Conservation (phyloP, 2,888 invertebrate species). For the Caenorhabditis uteleia region DNA sequence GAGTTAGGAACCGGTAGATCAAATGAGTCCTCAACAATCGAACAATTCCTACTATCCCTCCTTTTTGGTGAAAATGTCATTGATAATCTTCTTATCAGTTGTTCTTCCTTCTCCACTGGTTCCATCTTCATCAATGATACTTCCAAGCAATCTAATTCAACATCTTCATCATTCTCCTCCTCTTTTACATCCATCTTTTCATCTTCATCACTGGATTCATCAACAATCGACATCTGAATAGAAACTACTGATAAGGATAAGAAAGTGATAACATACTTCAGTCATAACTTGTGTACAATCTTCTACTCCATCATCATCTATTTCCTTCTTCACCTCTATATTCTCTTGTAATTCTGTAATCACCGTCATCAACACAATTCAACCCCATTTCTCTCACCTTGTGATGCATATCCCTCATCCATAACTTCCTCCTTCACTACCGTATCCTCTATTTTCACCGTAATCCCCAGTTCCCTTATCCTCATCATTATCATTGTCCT, state of each 20-base stretch:
- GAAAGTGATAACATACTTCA: too few relatives aligned
- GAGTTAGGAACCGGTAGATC: slow-evolving; percentile 29
- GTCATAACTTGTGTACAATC: slow-evolving; percentile 8
- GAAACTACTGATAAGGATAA: too few relatives aligned
- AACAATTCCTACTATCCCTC: not conserved
- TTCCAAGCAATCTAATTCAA: slow-evolving; percentile 17
- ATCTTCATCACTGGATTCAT: not conserved
- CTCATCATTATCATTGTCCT: slow-evolving; percentile 7
- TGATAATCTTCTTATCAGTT: slow-evolving; percentile 14
- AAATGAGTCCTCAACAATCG: slow-evolving; percentile 20
- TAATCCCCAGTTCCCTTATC: slow-evolving; percentile 33
- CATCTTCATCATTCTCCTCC: slow-evolving; percentile 7
- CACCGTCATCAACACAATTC: too few relatives aligned
- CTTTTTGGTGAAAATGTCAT: slow-evolving; percentile 21
- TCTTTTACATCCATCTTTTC: not conserved
- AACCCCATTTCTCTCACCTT: too few relatives aligned
- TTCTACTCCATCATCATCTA: slow-evolving; percentile 22
- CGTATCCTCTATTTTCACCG: slow-evolving; percentile 9
- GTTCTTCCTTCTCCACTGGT: slow-evolving; percentile 15
- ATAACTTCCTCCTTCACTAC: slow-evolving; percentile 1
- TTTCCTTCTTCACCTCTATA: slow-evolving; percentile 13
- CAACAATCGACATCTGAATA: not conserved
- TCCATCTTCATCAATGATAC: slow-evolving; percentile 24
- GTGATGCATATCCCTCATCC: too few relatives aligned
- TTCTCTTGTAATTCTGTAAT: too few relatives aligned